Evolutionary conservation across 1,140 invertebrate species (phyloP), one percentile per base, ranked within the genome.

Genomic region (Schlechtendalia chinensis): DNA sequence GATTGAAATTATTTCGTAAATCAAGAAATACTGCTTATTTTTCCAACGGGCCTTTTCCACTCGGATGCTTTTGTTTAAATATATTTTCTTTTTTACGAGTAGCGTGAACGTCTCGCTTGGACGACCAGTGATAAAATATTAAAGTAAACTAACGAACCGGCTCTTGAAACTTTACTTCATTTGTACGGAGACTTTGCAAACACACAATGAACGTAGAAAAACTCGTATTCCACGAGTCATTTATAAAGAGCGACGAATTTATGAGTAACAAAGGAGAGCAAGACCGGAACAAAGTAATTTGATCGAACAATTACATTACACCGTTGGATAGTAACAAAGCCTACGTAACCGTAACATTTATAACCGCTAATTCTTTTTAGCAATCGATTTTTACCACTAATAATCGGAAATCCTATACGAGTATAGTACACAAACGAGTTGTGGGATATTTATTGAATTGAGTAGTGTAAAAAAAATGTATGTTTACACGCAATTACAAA

Each of bases 91-190:
- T 79, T 63, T 58, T 59, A 77, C 56, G n/a, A 58, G n/a, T 22
- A 12, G 11, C 5, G 39, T 22, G 39, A 79, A 79, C 22, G 75
- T 79, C 39, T 79, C 75, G 75, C 54, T 45, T n/a, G 12, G 12
- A 45, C 59, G 14, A 12, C 10, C 45, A 59, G n/a, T 79, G 29
- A 63, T 79, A 63, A 63, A 79, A 63, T 63, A 19, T 22, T 58
- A 4, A 63, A 63, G 6, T 47, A 29, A 63, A 61, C 75, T 63
- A 79, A 79, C 58, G 75, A 79, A 61, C 58, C 74, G 75, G 45
- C 11, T 50, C 75, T 22, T 63, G 50, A 63, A 61, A 79, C 75
- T 79, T 79, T 22, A 50, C 63, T 79, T 79, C 29, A 79, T 63
- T 79, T 63, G 1, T 29, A 79, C n/a, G 45, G 39, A 50, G 17